These are phyloP conservation scores for Ramphastos sulfuratus DNA, from an alignment of 2,113 vertebrate species.

Conservation along the genomic window DNA sequence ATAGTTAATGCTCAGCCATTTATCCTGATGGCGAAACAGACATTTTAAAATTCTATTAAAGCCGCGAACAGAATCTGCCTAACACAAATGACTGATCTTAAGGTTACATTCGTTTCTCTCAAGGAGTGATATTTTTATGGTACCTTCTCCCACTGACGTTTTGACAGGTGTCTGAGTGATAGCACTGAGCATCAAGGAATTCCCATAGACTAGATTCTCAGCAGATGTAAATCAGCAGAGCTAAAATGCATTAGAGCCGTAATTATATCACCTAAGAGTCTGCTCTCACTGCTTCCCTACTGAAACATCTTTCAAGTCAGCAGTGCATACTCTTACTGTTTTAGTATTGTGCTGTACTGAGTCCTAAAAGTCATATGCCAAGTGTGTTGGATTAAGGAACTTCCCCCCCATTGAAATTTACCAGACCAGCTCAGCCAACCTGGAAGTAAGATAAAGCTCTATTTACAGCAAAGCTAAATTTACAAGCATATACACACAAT, in stretches of 20 bases:
- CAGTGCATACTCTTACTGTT: not conserved
- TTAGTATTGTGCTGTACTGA: not conserved
- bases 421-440: too few species aligned
- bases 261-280: not conserved
- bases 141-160: constrained; percentile 26
- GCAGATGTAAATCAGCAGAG: constrained; percentile 37
- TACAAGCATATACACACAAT: too few species aligned
- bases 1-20: constrained; percentile 20
- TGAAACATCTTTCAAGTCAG: constrained; percentile 1
- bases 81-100: constrained; percentile 16
- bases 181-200: constrained; percentile 7
- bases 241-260: constrained; percentile 4
- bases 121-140: constrained; percentile 27
- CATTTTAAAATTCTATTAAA: constrained; percentile 32
- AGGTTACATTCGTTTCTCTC: constrained; percentile 18
- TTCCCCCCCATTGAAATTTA: too few species aligned
- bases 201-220: constrained; percentile 22
- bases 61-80: constrained; percentile 11
- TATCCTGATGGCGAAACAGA: constrained; percentile 18
- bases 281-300: not conserved
- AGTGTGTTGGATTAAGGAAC: too few species aligned
- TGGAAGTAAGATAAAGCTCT: too few species aligned
- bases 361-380: not conserved
- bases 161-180: constrained; percentile 44
- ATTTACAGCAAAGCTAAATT: too few species aligned